phyloP scores from a whole-genome alignment of 2,888 invertebrate species.

The Halocaridina rubra region DNA sequence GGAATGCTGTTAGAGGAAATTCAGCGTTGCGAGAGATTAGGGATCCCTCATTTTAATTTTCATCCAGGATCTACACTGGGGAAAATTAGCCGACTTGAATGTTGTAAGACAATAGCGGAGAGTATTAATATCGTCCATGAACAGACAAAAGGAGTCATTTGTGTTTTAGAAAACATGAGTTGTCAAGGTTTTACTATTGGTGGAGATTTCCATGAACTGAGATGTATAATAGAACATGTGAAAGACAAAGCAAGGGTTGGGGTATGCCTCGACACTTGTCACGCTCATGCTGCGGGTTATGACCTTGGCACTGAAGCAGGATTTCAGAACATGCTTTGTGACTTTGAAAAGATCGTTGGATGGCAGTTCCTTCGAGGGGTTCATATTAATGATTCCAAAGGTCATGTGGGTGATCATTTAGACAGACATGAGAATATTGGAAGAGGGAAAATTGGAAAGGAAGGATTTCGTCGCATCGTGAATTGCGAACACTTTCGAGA shows the following conservation, averaged over 20 bases:
- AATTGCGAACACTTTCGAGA: conserved; percentile 59
- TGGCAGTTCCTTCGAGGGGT: conserved; percentile 70
- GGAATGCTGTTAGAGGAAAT: conserved; percentile 70
- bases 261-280: conserved; percentile 68
- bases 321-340: conserved; percentile 68
- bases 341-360: conserved; percentile 69
- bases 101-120: conserved; percentile 67
- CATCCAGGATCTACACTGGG: conserved; percentile 67
- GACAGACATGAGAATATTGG: conserved; percentile 72
- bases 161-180: conserved; percentile 64
- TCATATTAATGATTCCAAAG: conserved; percentile 72
- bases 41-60: conserved; percentile 70
- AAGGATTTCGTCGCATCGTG: conserved; percentile 67
- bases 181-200: conserved; percentile 68
- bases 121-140: conserved; percentile 67
- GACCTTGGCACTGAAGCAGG: conserved; percentile 68
- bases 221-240: conserved; percentile 65
- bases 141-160: conserved; percentile 66
- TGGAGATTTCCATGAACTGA: conserved; percentile 66
- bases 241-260: conserved; percentile 65
- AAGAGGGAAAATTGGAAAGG: conserved; percentile 69
- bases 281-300: conserved; percentile 70
- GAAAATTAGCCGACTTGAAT: conserved; percentile 65
- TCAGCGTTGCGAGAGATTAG: conserved; percentile 69
- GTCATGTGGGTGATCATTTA: conserved; percentile 69